Conservation (phyloP, 2,888 invertebrate species). For the Therioaphis trifolii region DNA sequence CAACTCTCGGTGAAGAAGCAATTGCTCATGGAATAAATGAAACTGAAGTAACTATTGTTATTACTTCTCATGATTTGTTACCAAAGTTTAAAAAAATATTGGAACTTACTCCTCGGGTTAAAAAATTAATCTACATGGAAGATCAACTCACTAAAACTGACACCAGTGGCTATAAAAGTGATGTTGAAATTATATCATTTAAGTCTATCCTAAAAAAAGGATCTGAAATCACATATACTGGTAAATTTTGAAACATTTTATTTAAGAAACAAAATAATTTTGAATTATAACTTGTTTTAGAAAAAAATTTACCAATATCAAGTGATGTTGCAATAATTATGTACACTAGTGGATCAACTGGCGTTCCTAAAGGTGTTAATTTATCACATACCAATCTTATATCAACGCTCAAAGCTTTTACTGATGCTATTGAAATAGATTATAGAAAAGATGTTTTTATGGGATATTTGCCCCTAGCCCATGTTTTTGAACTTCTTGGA, state of each 20-base stretch:
- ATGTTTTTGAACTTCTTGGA: constrained; percentile 95
- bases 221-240: not conserved
- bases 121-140: constrained; percentile 87
- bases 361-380: constrained; percentile 90
- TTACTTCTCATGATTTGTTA: constrained; percentile 91
- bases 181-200: constrained; percentile 81
- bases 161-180: constrained; percentile 77
- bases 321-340: constrained; percentile 94
- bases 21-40: constrained; percentile 96
- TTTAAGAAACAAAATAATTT: not conserved
- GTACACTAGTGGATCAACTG: constrained; percentile 99
- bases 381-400: constrained; percentile 86
- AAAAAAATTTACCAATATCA: constrained; percentile 74
- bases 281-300: constrained; percentile 69
- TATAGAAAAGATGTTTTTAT: constrained; percentile 83
- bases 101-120: constrained; percentile 78
- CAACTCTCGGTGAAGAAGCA: constrained; percentile 96
- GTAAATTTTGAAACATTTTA: constrained; percentile 5
- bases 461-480: constrained; percentile 96
- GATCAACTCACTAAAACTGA: constrained; percentile 84
- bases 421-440: constrained; percentile 76
- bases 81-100: constrained; percentile 88
- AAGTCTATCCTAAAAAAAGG: constrained; percentile 77
- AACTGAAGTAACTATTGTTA: constrained; percentile 92
- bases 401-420: constrained; percentile 82